A percentile compares a stretch with the other conserved stretches of the same genome.
Evolutionary conservation across 1,140 invertebrate genomes (phyloP).

Genomic region (Listronotus oregonensis): DNA sequence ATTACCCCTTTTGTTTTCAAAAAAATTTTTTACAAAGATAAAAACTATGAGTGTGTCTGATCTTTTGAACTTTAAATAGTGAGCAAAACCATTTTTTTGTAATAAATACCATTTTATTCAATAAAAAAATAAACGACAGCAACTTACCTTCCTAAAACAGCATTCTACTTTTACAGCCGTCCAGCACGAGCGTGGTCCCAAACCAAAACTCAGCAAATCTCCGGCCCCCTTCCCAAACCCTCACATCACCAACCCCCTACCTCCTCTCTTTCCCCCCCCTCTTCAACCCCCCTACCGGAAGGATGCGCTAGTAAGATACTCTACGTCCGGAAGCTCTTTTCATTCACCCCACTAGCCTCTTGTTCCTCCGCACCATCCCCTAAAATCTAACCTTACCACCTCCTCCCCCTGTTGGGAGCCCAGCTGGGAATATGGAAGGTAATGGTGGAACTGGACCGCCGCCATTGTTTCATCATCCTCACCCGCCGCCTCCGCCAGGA

Average conservation of each 20-base stretch:
- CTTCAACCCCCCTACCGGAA: constrained; percentile 38
- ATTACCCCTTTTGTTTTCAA: no score
- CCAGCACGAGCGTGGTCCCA: constrained; percentile 95
- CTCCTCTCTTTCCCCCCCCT: constrained; percentile 18
- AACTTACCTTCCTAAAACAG: no score
- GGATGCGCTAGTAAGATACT: constrained; percentile 22
- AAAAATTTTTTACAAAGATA: no score
- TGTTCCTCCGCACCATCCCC: constrained; percentile 53
- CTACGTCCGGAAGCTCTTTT: constrained; percentile 32
- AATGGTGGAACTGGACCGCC: constrained; percentile 38
- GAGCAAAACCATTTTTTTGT: no score
- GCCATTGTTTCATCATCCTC: constrained; percentile 57
- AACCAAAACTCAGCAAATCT: constrained; percentile 72
- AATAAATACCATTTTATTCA: no score
- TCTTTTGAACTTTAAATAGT: no score
- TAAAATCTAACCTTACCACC: constrained; percentile 58
- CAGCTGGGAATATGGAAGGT: constrained; percentile 35
- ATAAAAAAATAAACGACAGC: no score
- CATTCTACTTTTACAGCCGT: constrained; percentile 73
- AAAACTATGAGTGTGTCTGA: no score
- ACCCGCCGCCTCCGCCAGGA: constrained; percentile 67
- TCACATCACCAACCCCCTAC: constrained; percentile 22
- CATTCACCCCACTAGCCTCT: constrained; percentile 48
- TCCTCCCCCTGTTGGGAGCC: constrained; percentile 56
- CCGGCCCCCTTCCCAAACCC: constrained; percentile 37